These are phyloP conservation scores for Chelonus insularis DNA, from an alignment of 1,140 invertebrate species.

Conservation along the genomic window DNA sequence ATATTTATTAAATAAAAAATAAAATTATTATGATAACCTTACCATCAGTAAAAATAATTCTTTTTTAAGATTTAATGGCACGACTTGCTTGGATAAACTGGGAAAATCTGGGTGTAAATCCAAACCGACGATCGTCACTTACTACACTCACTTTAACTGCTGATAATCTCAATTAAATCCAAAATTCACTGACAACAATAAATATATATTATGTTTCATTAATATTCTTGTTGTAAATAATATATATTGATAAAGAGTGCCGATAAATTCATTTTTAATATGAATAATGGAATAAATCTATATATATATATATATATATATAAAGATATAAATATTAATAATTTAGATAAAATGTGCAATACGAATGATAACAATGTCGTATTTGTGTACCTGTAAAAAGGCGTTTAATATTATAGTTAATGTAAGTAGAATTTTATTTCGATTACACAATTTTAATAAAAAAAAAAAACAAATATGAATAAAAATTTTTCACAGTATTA, in stretches of 20 bases:
- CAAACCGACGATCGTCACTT: conserved; percentile 78
- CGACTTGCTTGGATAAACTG: conserved; percentile 98
- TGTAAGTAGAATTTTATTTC: conserved; percentile 43
- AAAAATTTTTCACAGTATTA: background rate
- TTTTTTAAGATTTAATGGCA: conserved; percentile 86
- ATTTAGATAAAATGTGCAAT: conserved; percentile 31
- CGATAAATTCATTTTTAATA: conserved; percentile 28
- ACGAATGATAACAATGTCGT: no score
- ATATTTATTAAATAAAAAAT: conserved; percentile 12
- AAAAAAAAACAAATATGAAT: conserved; percentile 25
- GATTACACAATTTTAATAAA: conserved; percentile 37
- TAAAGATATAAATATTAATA: conserved; percentile 51
- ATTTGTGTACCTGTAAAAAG: conserved; percentile 32
- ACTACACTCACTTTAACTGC: conserved; percentile 79
- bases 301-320: conserved; percentile 41
- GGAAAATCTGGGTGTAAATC: conserved; percentile 95
- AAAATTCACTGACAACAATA: background rate
- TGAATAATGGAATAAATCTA: no score
- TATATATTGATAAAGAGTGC: conserved; percentile 31
- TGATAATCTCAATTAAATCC: conserved; percentile 68
- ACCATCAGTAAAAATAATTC: no score
- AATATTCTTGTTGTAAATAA: conserved; percentile 50
- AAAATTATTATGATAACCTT: no score
- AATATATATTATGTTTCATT: background rate
- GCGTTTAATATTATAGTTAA: conserved; percentile 32